Percentiles rank a stretch among this genome's conserved stretches.
Conservation (phyloP, 2,797 vertebrate genomes). For the Ptychobarbus kaznakovi region DNA sequence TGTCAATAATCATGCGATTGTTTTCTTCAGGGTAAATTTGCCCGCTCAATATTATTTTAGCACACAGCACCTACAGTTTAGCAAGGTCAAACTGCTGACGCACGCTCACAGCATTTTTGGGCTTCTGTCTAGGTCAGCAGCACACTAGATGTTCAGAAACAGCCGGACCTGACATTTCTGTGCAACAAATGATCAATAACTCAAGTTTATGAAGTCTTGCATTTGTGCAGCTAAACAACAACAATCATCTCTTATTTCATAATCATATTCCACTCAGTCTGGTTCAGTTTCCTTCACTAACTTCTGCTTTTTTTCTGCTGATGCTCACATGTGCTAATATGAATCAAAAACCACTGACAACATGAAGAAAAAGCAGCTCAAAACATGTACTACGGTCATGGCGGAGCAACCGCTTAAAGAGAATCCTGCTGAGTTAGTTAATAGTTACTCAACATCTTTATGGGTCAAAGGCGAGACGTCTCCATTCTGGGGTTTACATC, state of each 20-base stretch:
- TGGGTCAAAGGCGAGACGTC: too few relatives aligned
- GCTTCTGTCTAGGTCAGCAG: not conserved
- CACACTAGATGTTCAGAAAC: not conserved
- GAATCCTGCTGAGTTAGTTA: not conserved
- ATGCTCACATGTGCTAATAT: slow-evolving; percentile 21
- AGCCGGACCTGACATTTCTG: too few relatives aligned
- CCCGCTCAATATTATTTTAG: not conserved
- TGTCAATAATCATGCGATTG: not conserved
- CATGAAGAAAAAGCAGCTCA: not conserved
- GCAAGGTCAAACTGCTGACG: not conserved
- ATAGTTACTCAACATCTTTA: not conserved
- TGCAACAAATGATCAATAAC: not conserved
- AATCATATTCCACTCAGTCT: not conserved
- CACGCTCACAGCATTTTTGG: not conserved
- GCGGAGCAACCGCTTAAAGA: not conserved
- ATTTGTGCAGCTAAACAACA: not conserved
- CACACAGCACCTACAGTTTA: not conserved
- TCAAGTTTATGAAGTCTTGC: not conserved
- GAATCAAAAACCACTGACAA: slow-evolving; percentile 9
- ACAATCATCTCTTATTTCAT: not conserved
- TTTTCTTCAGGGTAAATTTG: not conserved
- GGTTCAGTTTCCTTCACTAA: slow-evolving; percentile 36
- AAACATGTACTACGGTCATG: not conserved
- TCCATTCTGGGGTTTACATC: too few relatives aligned
- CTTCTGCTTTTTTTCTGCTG: slow-evolving; percentile 46